These are phyloP conservation scores for Patagioenas fasciata DNA, from an alignment of 2,113 vertebrate genomes.

Conservation along the genomic window DNA sequence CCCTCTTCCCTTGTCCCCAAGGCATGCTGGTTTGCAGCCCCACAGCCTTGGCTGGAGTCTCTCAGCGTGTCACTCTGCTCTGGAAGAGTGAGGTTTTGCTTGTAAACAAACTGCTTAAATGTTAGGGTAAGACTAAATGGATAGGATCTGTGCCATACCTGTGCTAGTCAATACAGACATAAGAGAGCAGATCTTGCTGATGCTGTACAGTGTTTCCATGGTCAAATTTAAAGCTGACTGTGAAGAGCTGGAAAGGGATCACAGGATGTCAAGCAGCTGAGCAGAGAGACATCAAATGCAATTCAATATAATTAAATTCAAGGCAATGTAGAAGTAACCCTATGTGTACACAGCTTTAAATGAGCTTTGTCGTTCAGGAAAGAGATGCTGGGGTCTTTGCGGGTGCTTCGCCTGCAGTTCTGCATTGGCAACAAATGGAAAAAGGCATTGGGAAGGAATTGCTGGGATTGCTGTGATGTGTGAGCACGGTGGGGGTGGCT, in stretches of 20 bases:
- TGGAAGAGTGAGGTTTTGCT: neutral
- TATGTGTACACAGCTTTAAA: neutral
- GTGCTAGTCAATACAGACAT: neutral
- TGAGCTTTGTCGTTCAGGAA: neutral
- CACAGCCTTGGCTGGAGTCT: neutral
- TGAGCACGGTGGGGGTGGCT: rapidly evolving
- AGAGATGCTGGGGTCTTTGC: neutral
- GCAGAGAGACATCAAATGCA: neutral
- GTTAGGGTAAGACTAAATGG: neutral
- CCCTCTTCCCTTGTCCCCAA: neutral
- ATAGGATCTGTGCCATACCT: neutral
- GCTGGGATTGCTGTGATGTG: neutral
- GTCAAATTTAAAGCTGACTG: neutral
- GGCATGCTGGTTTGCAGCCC: neutral
- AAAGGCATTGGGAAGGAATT: neutral
- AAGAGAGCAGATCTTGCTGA: neutral
- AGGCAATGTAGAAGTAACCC: neutral
- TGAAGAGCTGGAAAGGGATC: neutral
- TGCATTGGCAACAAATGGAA: neutral
- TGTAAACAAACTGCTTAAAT: neutral
- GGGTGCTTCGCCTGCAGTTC: neutral
- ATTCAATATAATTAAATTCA: neutral
- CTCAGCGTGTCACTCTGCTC: neutral
- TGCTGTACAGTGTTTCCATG: rapidly evolving
- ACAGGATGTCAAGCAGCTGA: rapidly evolving